phyloP scores from a whole-genome alignment of 1,140 invertebrate genomes.

The Anoplophora glabripennis region DNA sequence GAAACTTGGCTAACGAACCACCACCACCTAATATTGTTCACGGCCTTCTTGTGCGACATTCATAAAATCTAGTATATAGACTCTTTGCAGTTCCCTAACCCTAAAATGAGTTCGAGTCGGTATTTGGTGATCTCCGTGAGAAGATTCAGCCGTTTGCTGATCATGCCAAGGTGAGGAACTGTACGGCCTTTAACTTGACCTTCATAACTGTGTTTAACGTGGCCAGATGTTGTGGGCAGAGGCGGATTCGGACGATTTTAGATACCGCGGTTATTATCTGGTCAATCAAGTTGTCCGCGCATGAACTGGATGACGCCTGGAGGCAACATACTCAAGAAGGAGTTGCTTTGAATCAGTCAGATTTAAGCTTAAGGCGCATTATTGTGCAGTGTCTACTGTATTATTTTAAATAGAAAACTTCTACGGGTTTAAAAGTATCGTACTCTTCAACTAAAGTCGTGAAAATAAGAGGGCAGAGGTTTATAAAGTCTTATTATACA shows the following conservation, averaged over 20 bases:
- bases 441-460: too few species aligned
- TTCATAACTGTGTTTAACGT: slow-evolving; percentile 5
- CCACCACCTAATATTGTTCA: not conserved
- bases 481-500: too few species aligned
- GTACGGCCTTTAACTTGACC: slow-evolving; percentile 25
- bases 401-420: too few species aligned
- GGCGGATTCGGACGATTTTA: not conserved
- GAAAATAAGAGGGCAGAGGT: too few species aligned
- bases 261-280: not conserved
- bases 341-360: too few species aligned
- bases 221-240: not conserved
- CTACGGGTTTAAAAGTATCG: too few species aligned
- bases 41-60: not conserved
- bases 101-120: not conserved
- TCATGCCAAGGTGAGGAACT: slow-evolving; percentile 26
- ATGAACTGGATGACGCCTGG: too few species aligned
- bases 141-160: slow-evolving; percentile 24
- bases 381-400: too few species aligned
- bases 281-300: too few species aligned
- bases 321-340: too few species aligned
- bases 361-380: too few species aligned
- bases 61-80: not conserved
- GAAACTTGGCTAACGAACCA: not conserved
- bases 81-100: not conserved
- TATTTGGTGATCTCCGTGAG: slow-evolving; percentile 7